phyloP scores from a whole-genome alignment of 1,140 invertebrate species.

The Matsumurasca onukii region DNA sequence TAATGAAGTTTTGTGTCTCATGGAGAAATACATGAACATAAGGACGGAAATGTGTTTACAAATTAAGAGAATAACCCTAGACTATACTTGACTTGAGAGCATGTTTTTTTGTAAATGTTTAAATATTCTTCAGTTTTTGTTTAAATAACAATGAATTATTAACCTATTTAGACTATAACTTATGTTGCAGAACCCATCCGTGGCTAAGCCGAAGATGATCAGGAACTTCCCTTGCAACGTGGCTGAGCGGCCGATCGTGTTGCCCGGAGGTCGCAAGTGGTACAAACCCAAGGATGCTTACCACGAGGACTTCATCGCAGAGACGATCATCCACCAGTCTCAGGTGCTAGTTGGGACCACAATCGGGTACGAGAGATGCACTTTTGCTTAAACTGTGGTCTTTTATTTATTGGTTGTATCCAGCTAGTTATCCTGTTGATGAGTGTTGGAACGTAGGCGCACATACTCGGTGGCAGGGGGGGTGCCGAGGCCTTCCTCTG shows the following conservation, averaged over 20 bases:
- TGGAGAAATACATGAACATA: no score
- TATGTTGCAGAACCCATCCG: constrained; percentile 28
- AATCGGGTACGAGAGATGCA: constrained; percentile 68
- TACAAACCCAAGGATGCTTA: constrained; percentile 72
- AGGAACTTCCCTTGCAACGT: constrained; percentile 53
- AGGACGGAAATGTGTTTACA: no score
- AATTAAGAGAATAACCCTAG: no score
- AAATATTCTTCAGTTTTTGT: no score
- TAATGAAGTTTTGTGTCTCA: no score
- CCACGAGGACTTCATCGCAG: constrained; percentile 74
- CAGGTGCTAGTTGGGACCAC: constrained; percentile 74
- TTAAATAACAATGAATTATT: no score
- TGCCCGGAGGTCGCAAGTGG: constrained; percentile 72
- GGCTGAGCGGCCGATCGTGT: constrained; percentile 56
- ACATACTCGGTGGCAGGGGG: neutral
- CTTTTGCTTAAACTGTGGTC: no score
- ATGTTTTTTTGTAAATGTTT: no score
- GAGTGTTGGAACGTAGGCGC: neutral
- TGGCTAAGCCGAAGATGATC: constrained; percentile 31
- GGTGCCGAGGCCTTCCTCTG: no score
- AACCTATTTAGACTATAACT: no score
- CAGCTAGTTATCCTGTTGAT: no score
- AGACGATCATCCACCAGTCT: constrained; percentile 69
- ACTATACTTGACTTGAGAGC: no score
- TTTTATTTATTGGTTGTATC: neutral